Conservation (phyloP, 2,113 vertebrate genomes). For the Poicephalus meyeri region DNA sequence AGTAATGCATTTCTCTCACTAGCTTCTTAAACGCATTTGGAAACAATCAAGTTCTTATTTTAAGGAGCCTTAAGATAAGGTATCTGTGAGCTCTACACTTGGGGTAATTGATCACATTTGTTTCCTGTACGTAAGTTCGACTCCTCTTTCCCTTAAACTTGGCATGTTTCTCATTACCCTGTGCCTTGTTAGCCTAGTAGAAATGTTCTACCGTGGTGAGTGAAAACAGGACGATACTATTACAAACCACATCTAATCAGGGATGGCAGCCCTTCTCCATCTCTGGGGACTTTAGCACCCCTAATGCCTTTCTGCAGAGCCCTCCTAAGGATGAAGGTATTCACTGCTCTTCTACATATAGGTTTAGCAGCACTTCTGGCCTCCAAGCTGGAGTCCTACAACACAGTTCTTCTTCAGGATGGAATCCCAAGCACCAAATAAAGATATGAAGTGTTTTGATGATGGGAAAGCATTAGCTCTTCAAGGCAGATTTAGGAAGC, state of each 20-base stretch:
- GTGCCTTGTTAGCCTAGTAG: constrained; percentile 77
- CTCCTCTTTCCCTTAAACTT: constrained; percentile 81
- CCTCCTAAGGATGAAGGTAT: constrained; percentile 4
- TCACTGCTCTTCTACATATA: neutral
- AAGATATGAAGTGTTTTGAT: neutral
- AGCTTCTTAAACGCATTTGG: constrained; percentile 86
- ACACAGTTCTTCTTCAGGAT: neutral
- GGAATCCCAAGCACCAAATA: neutral
- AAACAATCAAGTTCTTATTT: constrained; percentile 95
- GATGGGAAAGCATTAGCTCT: neutral
- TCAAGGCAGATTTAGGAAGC: neutral
- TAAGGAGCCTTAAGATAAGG: constrained; percentile 90
- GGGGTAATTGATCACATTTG: constrained; percentile 94
- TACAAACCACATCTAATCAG: constrained; percentile 72
- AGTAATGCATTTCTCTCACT: constrained; percentile 72
- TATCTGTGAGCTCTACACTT: constrained; percentile 88
- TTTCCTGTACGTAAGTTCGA: constrained; percentile 85
- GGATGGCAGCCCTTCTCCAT: constrained; percentile 62
- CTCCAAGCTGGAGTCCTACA: neutral
- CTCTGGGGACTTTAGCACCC: constrained; percentile 1
- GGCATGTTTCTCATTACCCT: constrained; percentile 85
- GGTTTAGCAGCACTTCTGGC: neutral
- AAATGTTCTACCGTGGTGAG: constrained; percentile 77
- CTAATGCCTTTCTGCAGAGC: neutral
- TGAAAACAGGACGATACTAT: constrained; percentile 77